Evolutionary conservation across 1,140 invertebrate genomes (phyloP).

Genomic region (Diprion similis): DNA sequence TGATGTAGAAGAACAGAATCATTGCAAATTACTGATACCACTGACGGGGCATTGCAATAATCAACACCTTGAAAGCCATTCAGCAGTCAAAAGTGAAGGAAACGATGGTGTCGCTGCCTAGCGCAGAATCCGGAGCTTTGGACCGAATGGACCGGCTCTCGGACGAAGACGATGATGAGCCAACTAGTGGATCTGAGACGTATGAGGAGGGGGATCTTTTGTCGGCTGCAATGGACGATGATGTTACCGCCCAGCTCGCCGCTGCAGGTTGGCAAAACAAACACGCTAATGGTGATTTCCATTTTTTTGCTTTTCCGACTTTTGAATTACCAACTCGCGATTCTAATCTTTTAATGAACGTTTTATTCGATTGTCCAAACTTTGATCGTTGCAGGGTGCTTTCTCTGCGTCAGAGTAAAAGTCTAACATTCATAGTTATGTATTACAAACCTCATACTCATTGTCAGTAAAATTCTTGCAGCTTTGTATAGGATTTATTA

Average conservation of each 20-base stretch:
- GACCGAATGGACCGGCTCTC: constrained; percentile 69
- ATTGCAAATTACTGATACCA: constrained; percentile 22
- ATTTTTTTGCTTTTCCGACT: constrained; percentile 61
- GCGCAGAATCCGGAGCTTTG: constrained; percentile 47
- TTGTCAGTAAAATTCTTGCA: not conserved
- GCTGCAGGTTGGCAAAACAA: constrained; percentile 82
- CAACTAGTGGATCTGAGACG: constrained; percentile 76
- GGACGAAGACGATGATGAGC: constrained; percentile 82
- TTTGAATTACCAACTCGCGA: constrained; percentile 21
- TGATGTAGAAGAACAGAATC: constrained; percentile 38
- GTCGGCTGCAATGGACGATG: constrained; percentile 84
- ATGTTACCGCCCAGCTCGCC: constrained; percentile 93
- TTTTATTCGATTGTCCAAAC: constrained; percentile 6
- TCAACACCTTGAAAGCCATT: constrained; percentile 22
- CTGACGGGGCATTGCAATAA: constrained; percentile 31
- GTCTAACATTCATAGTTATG: not conserved
- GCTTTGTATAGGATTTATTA: not conserved
- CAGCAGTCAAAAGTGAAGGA: constrained; percentile 20
- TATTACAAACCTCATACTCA: not conserved
- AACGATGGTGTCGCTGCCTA: constrained; percentile 50
- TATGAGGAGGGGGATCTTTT: constrained; percentile 79
- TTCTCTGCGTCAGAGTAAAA: not conserved
- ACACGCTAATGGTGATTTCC: constrained; percentile 65
- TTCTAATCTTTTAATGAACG: not conserved
- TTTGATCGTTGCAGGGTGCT: constrained; percentile 10